Percentiles rank a stretch among this genome's conserved stretches.
Evolutionary conservation across 2,797 vertebrate species (phyloP).

Genomic region (Pangasius djambal): DNA sequence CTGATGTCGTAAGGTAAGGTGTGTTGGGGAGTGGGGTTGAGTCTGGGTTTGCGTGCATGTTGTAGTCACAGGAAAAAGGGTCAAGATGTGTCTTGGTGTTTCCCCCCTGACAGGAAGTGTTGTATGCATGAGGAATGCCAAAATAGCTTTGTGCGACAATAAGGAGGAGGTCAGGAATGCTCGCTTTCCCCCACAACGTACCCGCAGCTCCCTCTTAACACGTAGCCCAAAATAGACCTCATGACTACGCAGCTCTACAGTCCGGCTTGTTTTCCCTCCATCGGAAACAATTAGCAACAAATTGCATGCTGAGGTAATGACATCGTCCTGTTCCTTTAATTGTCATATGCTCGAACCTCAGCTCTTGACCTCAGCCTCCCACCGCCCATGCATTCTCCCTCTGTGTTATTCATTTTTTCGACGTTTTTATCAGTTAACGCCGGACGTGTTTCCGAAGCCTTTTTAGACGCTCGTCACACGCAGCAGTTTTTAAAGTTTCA

Average conservation of each 20-base stretch:
- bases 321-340: conserved; percentile 24
- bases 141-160: conserved; percentile 25
- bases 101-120: conserved; percentile 21
- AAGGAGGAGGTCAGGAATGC: conserved; percentile 28
- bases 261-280: background rate
- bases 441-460: background rate
- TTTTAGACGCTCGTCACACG: background rate
- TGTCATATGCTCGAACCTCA: background rate
- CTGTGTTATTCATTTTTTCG: background rate
- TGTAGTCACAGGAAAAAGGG: conserved; percentile 46
- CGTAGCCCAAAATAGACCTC: conserved; percentile 7
- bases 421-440: background rate
- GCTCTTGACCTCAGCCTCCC: background rate
- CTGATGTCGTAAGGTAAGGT: background rate
- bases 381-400: background rate
- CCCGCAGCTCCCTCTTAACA: background rate
- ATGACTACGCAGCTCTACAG: background rate
- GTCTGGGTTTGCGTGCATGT: background rate
- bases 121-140: conserved; percentile 15
- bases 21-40: background rate
- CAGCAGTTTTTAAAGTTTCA: background rate
- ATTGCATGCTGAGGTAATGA: conserved; percentile 3
- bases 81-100: conserved; percentile 36
- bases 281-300: background rate
- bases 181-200: background rate